These are phyloP conservation scores for Aphelinus certus DNA, from an alignment of 1,140 invertebrate genomes.

Conservation along the genomic window DNA sequence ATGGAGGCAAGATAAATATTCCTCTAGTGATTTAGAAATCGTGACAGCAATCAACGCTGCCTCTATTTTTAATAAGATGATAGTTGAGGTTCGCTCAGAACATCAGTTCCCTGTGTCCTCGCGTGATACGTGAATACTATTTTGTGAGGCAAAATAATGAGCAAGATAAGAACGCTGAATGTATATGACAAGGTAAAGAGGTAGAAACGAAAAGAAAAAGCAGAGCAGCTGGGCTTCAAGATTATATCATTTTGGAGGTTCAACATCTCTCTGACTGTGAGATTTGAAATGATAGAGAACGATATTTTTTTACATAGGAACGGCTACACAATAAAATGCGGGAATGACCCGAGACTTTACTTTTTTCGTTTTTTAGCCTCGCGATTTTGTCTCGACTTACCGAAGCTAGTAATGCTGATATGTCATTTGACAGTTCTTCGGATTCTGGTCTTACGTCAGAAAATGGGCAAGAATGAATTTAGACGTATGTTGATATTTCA, in stretches of 20 bases:
- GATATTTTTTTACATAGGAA: constrained; percentile 35
- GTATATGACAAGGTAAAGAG: no score
- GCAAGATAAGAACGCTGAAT: constrained; percentile 1
- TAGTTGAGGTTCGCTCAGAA: constrained; percentile 4
- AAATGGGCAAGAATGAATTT: not conserved
- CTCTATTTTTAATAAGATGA: constrained; percentile 6
- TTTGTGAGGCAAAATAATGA: not conserved
- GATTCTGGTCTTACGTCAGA: not conserved
- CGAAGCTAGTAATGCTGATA: constrained; percentile 17
- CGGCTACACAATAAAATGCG: not conserved
- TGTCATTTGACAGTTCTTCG: not conserved
- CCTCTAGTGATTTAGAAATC: not conserved
- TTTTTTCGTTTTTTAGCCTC: constrained; percentile 10
- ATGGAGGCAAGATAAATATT: constrained; percentile 10
- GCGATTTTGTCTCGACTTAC: constrained; percentile 14
- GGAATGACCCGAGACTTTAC: not conserved
- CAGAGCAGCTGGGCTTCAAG: constrained; percentile 36
- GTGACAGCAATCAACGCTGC: constrained; percentile 13
- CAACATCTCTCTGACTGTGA: constrained; percentile 29
- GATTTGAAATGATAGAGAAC: constrained; percentile 27
- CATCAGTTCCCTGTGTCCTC: not conserved
- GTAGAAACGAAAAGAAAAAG: constrained; percentile 27
- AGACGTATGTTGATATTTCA: no score
- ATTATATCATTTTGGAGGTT: constrained; percentile 19
- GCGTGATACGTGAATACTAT: not conserved